Percentiles rank a stretch among this genome's conserved stretches.
These are phyloP conservation scores for Eilema griseolum DNA, from an alignment of 2,888 invertebrate genomes.

Conservation along the genomic window DNA sequence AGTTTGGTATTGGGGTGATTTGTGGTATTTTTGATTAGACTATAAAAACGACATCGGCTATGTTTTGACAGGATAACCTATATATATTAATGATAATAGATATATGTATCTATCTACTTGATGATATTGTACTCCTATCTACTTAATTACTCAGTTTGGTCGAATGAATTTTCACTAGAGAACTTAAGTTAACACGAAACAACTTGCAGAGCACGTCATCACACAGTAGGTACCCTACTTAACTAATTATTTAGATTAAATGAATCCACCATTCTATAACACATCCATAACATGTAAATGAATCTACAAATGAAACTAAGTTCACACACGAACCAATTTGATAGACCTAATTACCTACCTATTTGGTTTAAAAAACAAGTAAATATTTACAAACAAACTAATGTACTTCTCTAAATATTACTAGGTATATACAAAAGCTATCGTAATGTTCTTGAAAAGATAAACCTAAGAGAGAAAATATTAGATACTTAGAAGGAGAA, in stretches of 20 bases:
- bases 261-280: neutral
- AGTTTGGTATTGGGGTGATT: too few species aligned
- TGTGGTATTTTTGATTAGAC: too few species aligned
- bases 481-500: slow-evolving; percentile 34
- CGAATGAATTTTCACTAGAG: neutral
- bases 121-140: too few species aligned
- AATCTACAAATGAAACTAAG: neutral
- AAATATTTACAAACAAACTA: slow-evolving; percentile 7
- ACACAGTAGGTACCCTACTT: neutral
- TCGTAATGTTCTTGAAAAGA: slow-evolving; percentile 19
- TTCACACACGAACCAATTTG: neutral
- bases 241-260: neutral
- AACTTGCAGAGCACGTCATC: neutral
- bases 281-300: neutral
- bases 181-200: neutral
- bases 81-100: too few species aligned
- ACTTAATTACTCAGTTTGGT: neutral
- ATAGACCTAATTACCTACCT: neutral
- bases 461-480: slow-evolving; percentile 26
- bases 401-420: neutral
- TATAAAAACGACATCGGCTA: too few species aligned
- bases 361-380: neutral
- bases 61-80: too few species aligned
- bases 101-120: too few species aligned
- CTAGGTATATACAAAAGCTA: slow-evolving; percentile 8